Conservation (phyloP, 2,797 vertebrate species). For the Parauchenoglanis ngamensis region DNA sequence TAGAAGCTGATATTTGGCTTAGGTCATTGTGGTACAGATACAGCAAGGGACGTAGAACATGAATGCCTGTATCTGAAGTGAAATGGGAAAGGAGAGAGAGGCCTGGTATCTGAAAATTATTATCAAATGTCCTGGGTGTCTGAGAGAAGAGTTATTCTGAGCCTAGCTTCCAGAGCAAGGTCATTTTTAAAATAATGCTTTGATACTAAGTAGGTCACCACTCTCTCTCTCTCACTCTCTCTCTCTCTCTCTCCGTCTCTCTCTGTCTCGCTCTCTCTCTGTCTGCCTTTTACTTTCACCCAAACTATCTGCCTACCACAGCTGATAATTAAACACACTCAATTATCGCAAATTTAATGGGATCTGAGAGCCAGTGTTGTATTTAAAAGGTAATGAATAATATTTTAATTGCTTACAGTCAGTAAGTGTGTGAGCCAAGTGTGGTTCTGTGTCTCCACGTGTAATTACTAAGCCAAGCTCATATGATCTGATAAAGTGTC, state of each 20-base stretch:
- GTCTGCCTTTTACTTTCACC: slow-evolving; percentile 69
- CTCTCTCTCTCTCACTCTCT: slow-evolving; percentile 34
- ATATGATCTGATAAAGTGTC: slow-evolving; percentile 45
- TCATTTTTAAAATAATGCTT: slow-evolving; percentile 84
- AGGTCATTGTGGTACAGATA: neutral
- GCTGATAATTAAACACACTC: slow-evolving; percentile 84
- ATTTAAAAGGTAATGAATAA: slow-evolving; percentile 87
- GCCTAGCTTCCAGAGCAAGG: slow-evolving; percentile 78
- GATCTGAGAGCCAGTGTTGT: slow-evolving; percentile 79
- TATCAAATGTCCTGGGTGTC: slow-evolving; percentile 59
- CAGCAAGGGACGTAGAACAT: neutral
- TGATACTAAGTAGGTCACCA: slow-evolving; percentile 77
- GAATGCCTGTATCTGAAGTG: slow-evolving; percentile 28
- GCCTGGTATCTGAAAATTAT: slow-evolving; percentile 51
- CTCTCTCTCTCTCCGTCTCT: slow-evolving; percentile 55
- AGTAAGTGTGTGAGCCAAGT: slow-evolving; percentile 79
- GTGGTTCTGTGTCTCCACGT: slow-evolving; percentile 74
- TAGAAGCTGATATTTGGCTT: neutral
- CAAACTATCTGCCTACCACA: slow-evolving; percentile 72
- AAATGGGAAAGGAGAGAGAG: slow-evolving; percentile 33
- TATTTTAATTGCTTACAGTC: slow-evolving; percentile 82
- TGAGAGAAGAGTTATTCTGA: slow-evolving; percentile 77
- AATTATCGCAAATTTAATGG: slow-evolving; percentile 87
- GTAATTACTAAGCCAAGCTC: slow-evolving; percentile 77
- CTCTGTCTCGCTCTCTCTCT: slow-evolving; percentile 52